phyloP scores from a whole-genome alignment of 1,140 invertebrate species.

The Drosophila serrata region DNA sequence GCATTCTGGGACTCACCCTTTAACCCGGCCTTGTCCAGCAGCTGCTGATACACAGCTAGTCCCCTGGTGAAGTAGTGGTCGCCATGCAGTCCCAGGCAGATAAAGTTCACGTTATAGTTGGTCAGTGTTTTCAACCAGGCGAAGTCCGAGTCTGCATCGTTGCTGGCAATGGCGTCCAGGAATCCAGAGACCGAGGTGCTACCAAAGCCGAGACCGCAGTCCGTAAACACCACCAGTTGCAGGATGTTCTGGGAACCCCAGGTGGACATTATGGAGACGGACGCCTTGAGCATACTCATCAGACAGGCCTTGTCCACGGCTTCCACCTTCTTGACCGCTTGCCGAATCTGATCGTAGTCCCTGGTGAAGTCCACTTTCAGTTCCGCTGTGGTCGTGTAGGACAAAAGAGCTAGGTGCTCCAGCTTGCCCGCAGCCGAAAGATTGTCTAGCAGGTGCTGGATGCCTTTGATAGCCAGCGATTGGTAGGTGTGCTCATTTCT shows the following conservation, averaged over 20 bases:
- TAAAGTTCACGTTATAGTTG: conserved; percentile 91
- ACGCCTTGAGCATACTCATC: conserved; percentile 68
- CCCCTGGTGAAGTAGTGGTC: conserved; percentile 86
- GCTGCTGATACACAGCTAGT: conserved; percentile 67
- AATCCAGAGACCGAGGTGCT: conserved; percentile 66
- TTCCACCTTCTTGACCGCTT: conserved; percentile 81
- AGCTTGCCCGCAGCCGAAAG: conserved; percentile 92
- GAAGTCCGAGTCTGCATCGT: conserved; percentile 77
- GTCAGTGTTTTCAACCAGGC: conserved; percentile 91
- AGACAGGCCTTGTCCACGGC: conserved; percentile 72
- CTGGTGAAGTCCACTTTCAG: conserved; percentile 83
- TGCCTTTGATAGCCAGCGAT: conserved; percentile 93
- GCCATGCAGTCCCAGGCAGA: conserved; percentile 88
- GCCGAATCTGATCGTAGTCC: conserved; percentile 80
- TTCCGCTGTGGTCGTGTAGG: conserved; percentile 93
- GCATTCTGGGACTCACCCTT: conserved; percentile 51
- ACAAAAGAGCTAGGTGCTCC: conserved; percentile 96
- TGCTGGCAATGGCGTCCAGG: conserved; percentile 51
- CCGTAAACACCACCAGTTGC: conserved; percentile 79
- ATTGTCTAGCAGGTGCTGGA: conserved; percentile 94
- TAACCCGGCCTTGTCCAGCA: conserved; percentile 63
- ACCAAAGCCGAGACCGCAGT: conserved; percentile 81
- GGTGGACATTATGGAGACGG: conserved; percentile 66
- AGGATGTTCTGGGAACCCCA: conserved; percentile 80
- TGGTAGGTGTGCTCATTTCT: conserved; percentile 88